Evolutionary conservation across 2,888 invertebrate genomes (phyloP), one percentile per base, ranked within the genome.

Genomic region (Chalcosyrphus nemorum): DNA sequence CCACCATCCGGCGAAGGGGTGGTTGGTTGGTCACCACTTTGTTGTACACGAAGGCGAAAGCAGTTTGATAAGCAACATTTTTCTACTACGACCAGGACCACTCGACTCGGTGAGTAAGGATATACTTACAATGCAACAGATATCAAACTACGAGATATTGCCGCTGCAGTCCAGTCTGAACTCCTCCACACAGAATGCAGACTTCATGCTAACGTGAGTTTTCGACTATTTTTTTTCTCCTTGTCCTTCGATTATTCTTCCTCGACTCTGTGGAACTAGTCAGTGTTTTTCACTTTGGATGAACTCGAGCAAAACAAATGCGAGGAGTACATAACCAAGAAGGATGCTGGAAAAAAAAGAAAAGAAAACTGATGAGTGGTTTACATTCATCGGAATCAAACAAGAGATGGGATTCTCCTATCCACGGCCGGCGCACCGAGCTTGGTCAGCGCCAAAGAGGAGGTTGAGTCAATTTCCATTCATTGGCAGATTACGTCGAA

Each of bases 21-120:
- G 9, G 24, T 17, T 7, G 35, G 35, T 19, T 63, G 66, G 54
- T 68, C 65, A 59, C 50, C 45, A 66, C 61, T 77, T 77, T 57
- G 70, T 52, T n/a, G 21, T 47, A 74, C 29, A 84, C 59, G 32
- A 63, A 80, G 35, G 70, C 47, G 35, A 63, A 59, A 65, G 63
- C 63, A 74, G 74, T 78, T 74, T 74, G 68, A 70, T 78, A 84
- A 78, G 80, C 74, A 84, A 74, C 74, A 75, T 84, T 84, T 84
- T 80, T 80, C 63, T 65, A 74, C 56, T 5, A n/a, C 29, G 9
- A 32, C 17, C 24, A 21, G 52, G 13, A 66, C 66, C 52, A 43
- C 66, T 29, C 65, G 9, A 29, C 32, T 9, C 54, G 27, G 41
- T 47, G 27, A 57, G 57, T 52, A 38, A 61, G 54, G 61, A 45